Evolutionary conservation across 2,888 invertebrate genomes (phyloP), one percentile per base, ranked within the genome.

Genomic region (Drosophila leonis): DNA sequence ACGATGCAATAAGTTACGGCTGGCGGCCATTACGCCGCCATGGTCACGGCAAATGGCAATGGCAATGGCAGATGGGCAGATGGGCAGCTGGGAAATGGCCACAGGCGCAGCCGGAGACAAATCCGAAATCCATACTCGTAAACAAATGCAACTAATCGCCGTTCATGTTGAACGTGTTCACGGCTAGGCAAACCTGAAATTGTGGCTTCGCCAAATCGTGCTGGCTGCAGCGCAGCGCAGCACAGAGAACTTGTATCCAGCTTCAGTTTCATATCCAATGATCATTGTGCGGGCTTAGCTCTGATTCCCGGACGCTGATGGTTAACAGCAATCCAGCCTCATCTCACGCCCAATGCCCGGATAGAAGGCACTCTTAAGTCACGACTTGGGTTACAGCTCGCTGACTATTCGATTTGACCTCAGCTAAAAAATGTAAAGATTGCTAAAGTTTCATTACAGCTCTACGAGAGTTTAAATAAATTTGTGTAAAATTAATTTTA

Each of bases 131-230:
- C 90, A 84, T 88, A 88, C 90, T 90, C 91, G 79, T 91, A 91
- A 91, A 92, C 92, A 91, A 91, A 91, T 92, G 91, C 91, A 92
- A 88, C 89, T 91, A 92, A 91, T 92, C 91, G 88, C 84, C 83
- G 79, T 79, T 90, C 87, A 86, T 88, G 89, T 90, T 72, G 83
- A 84, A 88, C 87, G 84, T 84, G 87, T 89, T 86, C 80, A 83
- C 87, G 84, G 80, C 88, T 78, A 82, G 80, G 75, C 79, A 68
- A 80, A 89, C 82, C 85, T 82, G 83, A 81, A 84, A 82, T 83
- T 88, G 84, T 86, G 88, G 86, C 71, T 61, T 59, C 63, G 65
- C 55, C 67, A 66, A 74, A 70, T 74, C 74, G 68, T 57, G 46
- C 72, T 18, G 48, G 48, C 48, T 48, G 48, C 48, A 48, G 48